These are phyloP conservation scores for Eueremaeus valkanovi DNA, from an alignment of 2,888 invertebrate genomes.

Conservation along the genomic window DNA sequence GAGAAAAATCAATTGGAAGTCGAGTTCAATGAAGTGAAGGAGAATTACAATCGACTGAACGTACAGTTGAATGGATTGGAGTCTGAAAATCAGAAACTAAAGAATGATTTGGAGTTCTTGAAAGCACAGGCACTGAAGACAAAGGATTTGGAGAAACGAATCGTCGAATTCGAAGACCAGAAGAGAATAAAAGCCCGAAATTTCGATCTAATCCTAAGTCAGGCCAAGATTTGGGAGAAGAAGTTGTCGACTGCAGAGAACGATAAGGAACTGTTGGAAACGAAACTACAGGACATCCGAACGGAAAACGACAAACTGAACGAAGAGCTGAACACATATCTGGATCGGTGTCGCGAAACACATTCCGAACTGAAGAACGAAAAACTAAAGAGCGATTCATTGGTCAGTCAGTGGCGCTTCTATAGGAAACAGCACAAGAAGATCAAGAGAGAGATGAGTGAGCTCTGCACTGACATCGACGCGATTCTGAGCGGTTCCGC, in stretches of 20 bases:
- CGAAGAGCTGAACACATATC: background rate
- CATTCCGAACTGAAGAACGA: background rate
- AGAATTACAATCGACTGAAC: background rate
- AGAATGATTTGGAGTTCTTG: background rate
- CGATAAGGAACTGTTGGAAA: background rate
- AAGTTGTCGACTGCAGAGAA: background rate
- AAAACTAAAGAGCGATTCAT: background rate
- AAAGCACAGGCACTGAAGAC: background rate
- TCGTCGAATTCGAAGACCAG: background rate
- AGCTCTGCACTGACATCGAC: background rate
- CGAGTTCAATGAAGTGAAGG: background rate
- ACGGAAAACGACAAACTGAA: background rate
- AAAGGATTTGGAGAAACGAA: background rate
- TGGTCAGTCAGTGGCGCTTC: background rate
- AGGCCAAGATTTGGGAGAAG: conserved; percentile 3
- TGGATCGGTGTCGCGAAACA: background rate
- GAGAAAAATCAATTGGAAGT: background rate
- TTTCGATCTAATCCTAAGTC: background rate
- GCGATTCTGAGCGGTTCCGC: background rate
- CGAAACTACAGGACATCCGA: background rate
- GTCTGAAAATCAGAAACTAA: background rate
- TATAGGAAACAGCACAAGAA: background rate
- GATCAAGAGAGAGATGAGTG: background rate
- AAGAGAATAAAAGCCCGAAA: background rate
- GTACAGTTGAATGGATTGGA: background rate